Evolutionary conservation across 35 echinoderm and acorn worm genomes (phyloP), one percentile per base, ranked within the genome.

Genomic region (Eucidaris tribuloides): DNA sequence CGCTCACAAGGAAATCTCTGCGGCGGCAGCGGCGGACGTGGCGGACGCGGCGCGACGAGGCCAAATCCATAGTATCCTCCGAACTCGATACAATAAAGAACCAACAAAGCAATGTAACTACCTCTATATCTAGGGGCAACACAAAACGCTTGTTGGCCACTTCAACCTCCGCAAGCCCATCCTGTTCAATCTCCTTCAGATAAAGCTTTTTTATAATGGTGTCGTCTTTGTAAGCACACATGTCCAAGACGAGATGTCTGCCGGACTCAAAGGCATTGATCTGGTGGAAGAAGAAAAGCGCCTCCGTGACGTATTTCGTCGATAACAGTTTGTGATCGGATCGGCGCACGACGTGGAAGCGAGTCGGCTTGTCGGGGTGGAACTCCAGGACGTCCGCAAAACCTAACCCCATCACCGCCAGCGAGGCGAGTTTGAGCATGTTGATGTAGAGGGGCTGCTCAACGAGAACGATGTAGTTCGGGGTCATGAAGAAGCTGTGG

Each of bases 271-370:
- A 94, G 3, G 91, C 91, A 74, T 94, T 94, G 57, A 89, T 79
- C 66, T 94, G 91, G 42, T 94, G 91, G 45, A 94, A 94, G 44
- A 83, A 23, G 59, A 94, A 94, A 13, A 90, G 62, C 2, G 88
- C 62, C 42, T 91, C 88, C 0, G 92, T 50, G 30, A 76, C 72
- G 63, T 84, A 85, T 7, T 84, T 81, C 13, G 81, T 62, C 36
- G 22, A 28, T 3, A 86, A 22, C 7, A 18, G 71, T 15, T 54
- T 31, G 23, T 35, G 19, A 7, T 66, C 45, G 20, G 55, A 40
- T 29, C 72, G 66, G 24, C 56, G 52, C 19, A 79, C 68, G 9
- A 86, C 84, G 56, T 86, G 72, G 46, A 86, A 86, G 33, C 66
- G 29, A 5, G 89, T 91, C 57, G 76, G 76, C 39, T 85, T 85